phyloP scores from a whole-genome alignment of 1,140 invertebrate genomes.

The Brachionus sp. region DNA sequence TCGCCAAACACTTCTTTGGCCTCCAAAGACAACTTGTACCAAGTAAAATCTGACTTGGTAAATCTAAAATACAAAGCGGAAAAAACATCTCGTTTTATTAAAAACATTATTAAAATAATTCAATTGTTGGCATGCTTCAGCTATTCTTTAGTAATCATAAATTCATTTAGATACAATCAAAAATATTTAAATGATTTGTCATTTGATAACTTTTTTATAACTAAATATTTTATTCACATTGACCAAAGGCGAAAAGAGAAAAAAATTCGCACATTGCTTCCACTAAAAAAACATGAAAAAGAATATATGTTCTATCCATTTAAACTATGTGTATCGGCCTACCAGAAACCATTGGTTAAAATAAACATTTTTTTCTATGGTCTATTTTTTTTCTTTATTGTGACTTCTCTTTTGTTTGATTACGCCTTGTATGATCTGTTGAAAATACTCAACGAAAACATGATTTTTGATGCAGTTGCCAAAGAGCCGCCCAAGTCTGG shows the following conservation, averaged over 20 bases:
- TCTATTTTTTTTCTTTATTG: neutral
- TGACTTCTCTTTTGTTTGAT: neutral
- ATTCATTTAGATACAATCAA: neutral
- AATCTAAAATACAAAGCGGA: neutral
- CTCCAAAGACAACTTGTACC: neutral
- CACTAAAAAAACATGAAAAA: conserved; percentile 25
- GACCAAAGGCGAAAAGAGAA: neutral
- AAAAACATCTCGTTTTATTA: neutral
- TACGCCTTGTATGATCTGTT: neutral
- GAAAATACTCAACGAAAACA: neutral
- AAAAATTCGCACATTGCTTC: neutral
- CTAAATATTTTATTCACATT: neutral
- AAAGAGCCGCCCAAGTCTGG: neutral
- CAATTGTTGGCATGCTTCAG: conserved; percentile 2
- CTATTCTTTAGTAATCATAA: neutral
- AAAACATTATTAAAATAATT: neutral
- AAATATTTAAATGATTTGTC: conserved; percentile 25
- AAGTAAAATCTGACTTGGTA: neutral
- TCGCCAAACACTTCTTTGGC: neutral
- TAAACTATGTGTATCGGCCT: neutral
- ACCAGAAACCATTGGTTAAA: neutral
- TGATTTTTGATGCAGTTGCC: neutral
- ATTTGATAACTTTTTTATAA: conserved; percentile 18
- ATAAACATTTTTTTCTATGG: conserved; percentile 8
- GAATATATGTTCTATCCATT: neutral